These are phyloP conservation scores for Platorchestia sp. DNA, from an alignment of 1,140 invertebrate genomes.

Conservation along the genomic window DNA sequence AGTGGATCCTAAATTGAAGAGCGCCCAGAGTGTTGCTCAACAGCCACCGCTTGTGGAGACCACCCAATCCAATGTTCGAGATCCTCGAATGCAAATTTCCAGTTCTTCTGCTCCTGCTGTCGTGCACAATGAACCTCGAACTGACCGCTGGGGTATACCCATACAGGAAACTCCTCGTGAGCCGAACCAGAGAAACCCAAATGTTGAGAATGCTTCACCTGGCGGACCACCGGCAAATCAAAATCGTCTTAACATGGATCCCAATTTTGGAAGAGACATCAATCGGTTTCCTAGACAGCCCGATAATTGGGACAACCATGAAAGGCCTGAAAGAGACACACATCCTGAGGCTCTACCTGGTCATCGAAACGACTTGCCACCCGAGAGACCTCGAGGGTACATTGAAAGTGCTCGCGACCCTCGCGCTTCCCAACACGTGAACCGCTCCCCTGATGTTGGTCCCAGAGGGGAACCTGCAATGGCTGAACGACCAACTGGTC, in stretches of 20 bases:
- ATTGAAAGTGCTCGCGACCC: not conserved
- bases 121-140: not conserved
- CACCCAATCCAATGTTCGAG: not conserved
- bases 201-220: not conserved
- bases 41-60: not conserved
- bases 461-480: not conserved
- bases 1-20: constrained; percentile 20
- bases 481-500: not conserved
- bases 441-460: not conserved
- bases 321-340: not conserved
- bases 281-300: not conserved
- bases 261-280: not conserved
- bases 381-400: not conserved
- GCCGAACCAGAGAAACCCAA: not conserved
- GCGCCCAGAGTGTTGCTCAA: not conserved
- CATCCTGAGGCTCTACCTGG: not conserved
- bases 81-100: not conserved
- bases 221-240: not conserved
- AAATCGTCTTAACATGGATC: not conserved
- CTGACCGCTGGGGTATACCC: constrained; percentile 32
- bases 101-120: not conserved
- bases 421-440: constrained; percentile 4
- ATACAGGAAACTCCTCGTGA: not conserved
- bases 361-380: not conserved
- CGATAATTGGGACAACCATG: not conserved